Base-by-base conservation (phyloP, 2,113 vertebrate species). In the Nansenia antarctica region DNA sequence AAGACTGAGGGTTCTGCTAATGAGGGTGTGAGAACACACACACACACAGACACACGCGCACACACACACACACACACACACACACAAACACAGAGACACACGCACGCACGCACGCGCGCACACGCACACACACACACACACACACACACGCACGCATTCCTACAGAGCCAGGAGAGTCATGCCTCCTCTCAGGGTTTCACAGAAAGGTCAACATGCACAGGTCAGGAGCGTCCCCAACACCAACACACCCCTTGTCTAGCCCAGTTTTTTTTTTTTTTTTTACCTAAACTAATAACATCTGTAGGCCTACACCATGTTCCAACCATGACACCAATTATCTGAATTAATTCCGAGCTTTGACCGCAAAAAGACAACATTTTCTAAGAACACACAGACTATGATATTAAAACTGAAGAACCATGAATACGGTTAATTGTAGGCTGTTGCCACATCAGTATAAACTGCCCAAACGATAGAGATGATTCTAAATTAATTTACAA, bases 61-160 rank as follows among this genome's bases (percentile, higher is more conserved):
- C 54, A 62, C 65, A 37, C 59, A 9, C 61, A n/a, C 12, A 30
- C 12, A 47, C 22, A 73, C 9, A 65, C 37, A 47, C 35, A 65
- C 39, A 22, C 20, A 57, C 9, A n/a, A n/a, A n/a, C n/a, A n/a
- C n/a, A n/a, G n/a, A 47, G 31, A 47, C 24, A 27, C 59, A 63
- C 26, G 7, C 52, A 20, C 60, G 37, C 54, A 62, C 12, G 35
- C 22, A 73, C 9, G 61, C 37, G 34, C 35, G 63, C 39, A 22
- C 20, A 57, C 9, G 39, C 37, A 47, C 12, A 47, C 22, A 73
- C 9, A 65, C 37, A 47, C 35, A 65, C 39, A 22, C 20, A 57
- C 9, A 47, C 37, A 47, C 24, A 27, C 59, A 63, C 26, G 7
- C 52, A 20, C 60, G 37, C 54, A 62, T 67, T 45, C 59, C 14